Conservation (phyloP, 53 echinoderm and acorn worm genomes). For the Paracentrotus lividus region DNA sequence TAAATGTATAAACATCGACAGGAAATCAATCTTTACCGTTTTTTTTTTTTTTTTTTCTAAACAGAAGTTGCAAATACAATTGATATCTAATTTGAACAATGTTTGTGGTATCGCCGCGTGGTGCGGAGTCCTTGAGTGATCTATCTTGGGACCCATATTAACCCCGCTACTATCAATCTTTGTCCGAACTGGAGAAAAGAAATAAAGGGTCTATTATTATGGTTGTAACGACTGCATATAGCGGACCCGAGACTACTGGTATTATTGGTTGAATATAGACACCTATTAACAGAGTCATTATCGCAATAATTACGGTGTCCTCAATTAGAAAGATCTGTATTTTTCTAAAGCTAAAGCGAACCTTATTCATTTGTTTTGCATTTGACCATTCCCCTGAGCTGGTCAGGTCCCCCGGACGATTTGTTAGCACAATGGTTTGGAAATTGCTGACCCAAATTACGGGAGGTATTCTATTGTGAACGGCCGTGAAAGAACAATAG, state of each 20-base stretch:
- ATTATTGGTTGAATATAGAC: neutral
- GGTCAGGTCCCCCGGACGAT: neutral
- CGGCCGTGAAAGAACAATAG: conserved; percentile 20
- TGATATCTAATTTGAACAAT: neutral
- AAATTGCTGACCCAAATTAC: conserved; percentile 49
- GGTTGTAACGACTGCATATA: neutral
- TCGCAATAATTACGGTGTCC: neutral
- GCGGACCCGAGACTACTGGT: neutral
- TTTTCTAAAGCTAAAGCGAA: neutral
- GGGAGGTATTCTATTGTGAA: conserved; percentile 11
- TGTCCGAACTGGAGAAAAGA: neutral
- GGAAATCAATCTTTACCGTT: neutral
- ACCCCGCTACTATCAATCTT: neutral
- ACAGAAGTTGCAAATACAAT: neutral
- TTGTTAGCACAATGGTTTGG: neutral
- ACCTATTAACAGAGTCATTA: neutral
- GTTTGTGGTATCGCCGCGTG: neutral
- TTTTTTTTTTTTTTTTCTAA: neutral
- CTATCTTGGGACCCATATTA: neutral
- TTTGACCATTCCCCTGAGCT: neutral
- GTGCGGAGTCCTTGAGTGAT: neutral
- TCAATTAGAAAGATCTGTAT: neutral
- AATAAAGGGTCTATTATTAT: neutral
- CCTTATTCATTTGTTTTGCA: neutral
- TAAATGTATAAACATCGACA: neutral